These are phyloP conservation scores for Ptychochromis oligacanthus DNA, from an alignment of 2,113 vertebrate species.

Conservation along the genomic window DNA sequence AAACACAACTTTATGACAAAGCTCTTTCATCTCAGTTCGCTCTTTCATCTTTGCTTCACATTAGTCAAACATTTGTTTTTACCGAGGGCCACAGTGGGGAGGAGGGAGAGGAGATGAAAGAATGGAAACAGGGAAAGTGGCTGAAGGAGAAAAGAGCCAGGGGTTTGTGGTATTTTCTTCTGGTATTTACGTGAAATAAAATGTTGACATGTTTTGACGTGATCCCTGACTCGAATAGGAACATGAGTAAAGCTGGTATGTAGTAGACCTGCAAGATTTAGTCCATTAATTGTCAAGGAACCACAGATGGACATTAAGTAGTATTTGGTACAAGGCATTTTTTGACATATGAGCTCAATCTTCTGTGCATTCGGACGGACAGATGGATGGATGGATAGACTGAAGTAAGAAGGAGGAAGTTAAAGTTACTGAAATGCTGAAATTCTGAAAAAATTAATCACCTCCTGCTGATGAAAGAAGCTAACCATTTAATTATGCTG, in stretches of 20 bases:
- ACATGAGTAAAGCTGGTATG: background rate
- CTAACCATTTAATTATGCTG: background rate
- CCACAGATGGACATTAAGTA: background rate
- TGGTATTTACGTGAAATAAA: slow-evolving; percentile 10
- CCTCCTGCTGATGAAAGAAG: background rate
- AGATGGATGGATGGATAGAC: background rate
- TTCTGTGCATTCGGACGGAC: background rate
- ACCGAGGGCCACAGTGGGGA: background rate
- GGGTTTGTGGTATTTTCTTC: background rate
- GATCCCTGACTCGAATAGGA: background rate
- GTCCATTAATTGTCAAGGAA: background rate
- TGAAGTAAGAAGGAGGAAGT: too few relatives aligned
- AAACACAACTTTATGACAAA: slow-evolving; percentile 47
- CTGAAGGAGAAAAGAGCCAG: background rate
- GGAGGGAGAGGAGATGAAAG: slow-evolving; percentile 41
- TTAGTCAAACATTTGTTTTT: slow-evolving; percentile 50
- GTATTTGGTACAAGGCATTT: background rate
- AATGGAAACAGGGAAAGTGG: slow-evolving; percentile 35
- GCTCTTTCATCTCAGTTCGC: slow-evolving; percentile 37
- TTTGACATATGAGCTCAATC: background rate
- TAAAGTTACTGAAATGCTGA: background rate
- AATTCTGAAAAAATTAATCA: background rate
- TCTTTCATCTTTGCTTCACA: slow-evolving; percentile 46
- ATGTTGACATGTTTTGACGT: background rate
- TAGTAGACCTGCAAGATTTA: background rate